Evolutionary conservation across 1,140 invertebrate species (phyloP).

Genomic region (Hyposmocoma kahamanoa): DNA sequence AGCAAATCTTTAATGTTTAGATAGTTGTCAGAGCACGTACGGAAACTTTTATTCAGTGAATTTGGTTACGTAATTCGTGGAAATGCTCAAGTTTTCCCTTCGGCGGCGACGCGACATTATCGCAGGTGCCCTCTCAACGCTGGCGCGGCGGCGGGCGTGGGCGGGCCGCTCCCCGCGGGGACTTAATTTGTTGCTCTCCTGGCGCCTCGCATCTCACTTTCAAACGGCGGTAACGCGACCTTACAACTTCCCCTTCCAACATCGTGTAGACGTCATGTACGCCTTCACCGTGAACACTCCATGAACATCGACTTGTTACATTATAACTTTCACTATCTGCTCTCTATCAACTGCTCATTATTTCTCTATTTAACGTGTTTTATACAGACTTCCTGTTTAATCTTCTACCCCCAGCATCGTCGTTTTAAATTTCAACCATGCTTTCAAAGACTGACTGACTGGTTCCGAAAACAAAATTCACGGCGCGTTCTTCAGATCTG

Average conservation of each 20-base stretch:
- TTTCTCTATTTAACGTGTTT: no score
- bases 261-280: constrained; percentile 41
- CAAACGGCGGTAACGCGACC: constrained; percentile 68
- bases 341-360: no score
- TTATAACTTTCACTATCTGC: background rate
- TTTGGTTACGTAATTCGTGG: constrained; percentile 64
- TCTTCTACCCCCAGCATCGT: no score
- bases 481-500: no score
- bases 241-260: constrained; percentile 45
- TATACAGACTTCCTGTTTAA: no score
- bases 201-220: constrained; percentile 70
- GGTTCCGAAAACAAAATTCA: no score
- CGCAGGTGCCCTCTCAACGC: constrained; percentile 55
- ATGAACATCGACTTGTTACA: no score
- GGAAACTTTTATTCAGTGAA: constrained; percentile 57
- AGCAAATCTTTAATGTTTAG: constrained; percentile 42
- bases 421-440: no score
- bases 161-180: constrained; percentile 51
- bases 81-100: constrained; percentile 68
- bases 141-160: constrained; percentile 31
- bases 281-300: constrained; percentile 26
- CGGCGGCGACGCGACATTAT: constrained; percentile 65
- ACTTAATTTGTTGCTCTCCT: constrained; percentile 73
- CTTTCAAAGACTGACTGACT: no score
- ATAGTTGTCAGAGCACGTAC: constrained; percentile 44